A percentile compares a stretch with the other conserved stretches of the same genome.
Evolutionary conservation across 2,797 vertebrate species (phyloP).

Genomic region (Melanotaenia trifasciata): DNA sequence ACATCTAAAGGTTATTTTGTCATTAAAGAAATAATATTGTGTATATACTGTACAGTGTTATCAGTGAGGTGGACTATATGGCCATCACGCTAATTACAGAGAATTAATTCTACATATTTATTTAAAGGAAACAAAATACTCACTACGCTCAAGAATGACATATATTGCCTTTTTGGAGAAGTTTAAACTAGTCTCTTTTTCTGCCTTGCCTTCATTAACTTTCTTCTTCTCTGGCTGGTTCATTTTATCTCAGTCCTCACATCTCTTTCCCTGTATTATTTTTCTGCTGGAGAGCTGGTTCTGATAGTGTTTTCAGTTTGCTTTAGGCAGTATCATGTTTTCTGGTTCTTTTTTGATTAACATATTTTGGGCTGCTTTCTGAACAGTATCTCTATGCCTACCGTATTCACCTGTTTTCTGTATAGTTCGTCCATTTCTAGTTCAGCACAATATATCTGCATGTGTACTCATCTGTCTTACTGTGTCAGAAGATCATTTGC

Average conservation of each 20-base stretch:
- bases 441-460: slow-evolving; percentile 21
- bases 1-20: slow-evolving; percentile 85
- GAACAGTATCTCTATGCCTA: slow-evolving; percentile 39
- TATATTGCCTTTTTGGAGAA: slow-evolving; percentile 88
- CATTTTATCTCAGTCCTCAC: not conserved
- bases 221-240: slow-evolving; percentile 32
- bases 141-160: slow-evolving; percentile 85
- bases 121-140: slow-evolving; percentile 77
- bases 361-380: slow-evolving; percentile 9
- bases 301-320: slow-evolving; percentile 14
- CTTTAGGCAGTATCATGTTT: slow-evolving; percentile 23
- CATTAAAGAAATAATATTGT: slow-evolving; percentile 79
- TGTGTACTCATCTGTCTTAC: slow-evolving; percentile 37
- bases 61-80: slow-evolving; percentile 67
- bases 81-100: slow-evolving; percentile 73
- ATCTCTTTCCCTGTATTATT: not conserved
- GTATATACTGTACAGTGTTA: slow-evolving; percentile 88
- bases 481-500: slow-evolving; percentile 28
- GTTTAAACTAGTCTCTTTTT: slow-evolving; percentile 67
- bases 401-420: slow-evolving; percentile 14
- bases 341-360: slow-evolving; percentile 17
- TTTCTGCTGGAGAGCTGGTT: not conserved
- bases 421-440: slow-evolving; percentile 9
- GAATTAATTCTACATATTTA: slow-evolving; percentile 83
- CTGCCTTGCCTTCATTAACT: slow-evolving; percentile 38